phyloP scores from a whole-genome alignment of 1,140 invertebrate species.

The Bombus breviceps region DNA sequence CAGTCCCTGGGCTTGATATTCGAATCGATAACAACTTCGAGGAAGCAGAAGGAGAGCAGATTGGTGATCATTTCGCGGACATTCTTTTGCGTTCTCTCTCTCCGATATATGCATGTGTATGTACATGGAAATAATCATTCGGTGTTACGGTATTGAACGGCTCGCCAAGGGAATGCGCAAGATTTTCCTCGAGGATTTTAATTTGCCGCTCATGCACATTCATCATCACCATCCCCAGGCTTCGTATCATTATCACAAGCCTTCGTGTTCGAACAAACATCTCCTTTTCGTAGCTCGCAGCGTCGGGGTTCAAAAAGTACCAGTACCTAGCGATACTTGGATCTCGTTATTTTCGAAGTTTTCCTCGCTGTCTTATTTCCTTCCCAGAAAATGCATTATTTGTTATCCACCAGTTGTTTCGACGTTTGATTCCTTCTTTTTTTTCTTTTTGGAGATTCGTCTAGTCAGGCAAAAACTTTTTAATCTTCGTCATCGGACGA shows the following conservation, averaged over 20 bases:
- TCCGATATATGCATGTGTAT: no score
- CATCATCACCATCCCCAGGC: background rate
- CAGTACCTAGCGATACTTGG: conserved; percentile 50
- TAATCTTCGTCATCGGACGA: conserved; percentile 61
- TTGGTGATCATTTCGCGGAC: background rate
- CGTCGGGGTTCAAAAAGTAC: conserved; percentile 37
- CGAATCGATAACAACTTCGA: conserved; percentile 43
- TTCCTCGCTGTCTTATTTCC: conserved; percentile 12
- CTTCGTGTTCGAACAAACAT: background rate
- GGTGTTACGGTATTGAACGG: conserved; percentile 31
- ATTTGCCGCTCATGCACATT: conserved; percentile 37
- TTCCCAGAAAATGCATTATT: background rate
- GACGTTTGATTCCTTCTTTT: background rate
- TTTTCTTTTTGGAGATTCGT: conserved; percentile 55
- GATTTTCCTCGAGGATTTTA: conserved; percentile 39
- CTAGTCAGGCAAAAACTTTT: conserved; percentile 69
- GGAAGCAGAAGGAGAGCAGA: background rate
- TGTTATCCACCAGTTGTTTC: background rate
- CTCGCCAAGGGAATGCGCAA: background rate
- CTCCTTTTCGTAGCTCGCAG: background rate
- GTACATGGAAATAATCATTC: conserved; percentile 37
- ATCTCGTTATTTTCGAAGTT: conserved; percentile 17
- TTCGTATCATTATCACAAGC: conserved; percentile 18
- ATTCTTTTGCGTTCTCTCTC: background rate
- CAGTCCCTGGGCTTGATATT: background rate